Base-by-base conservation (phyloP, 2,888 invertebrate genomes). In the Venustoraphidia nigricollis region DNA sequence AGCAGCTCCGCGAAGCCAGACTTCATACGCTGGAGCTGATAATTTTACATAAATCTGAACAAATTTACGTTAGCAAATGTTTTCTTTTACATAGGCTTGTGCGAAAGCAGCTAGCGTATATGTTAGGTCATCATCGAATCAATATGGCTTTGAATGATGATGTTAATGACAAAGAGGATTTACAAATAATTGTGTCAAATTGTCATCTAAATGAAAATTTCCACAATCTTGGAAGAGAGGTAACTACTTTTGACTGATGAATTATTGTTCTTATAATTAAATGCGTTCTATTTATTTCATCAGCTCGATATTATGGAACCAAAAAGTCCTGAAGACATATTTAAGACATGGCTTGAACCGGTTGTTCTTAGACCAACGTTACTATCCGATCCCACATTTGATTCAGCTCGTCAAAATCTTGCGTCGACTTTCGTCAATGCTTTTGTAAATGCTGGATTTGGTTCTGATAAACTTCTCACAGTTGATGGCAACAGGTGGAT, bases 401-500 rank as follows among this genome's bases (percentile, higher is more conserved):
- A 98, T 68, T 96, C 96, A 0, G 95, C 96, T 0, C 75, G 94
- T 40, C 94, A 96, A 66, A 98, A 98, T 67, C 72, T 98, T 17
- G 96, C 98, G 0, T 87, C 96, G 0, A 94, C 95, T 14, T 95
- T 98, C 63, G 98, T 98, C 0, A 99, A 98, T 66, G 98, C 96
- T 1, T 95, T 98, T 62, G 96, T 99, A 0, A 98, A 98, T 62
- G 93, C 94, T 10, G 98, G 91, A 1, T 98, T 98, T 66, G 95
- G 97, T 2, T 81, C 86, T 13, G 98, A 98, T 63, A 98, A 97
- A 65, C 76, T 98, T 4, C 73, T 93, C 36, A 86, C 87, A 45
- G 94, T 95, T 58, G 80, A 81, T 61, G 81, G 81, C 35, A 81
- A 79, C 56, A 80, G 79, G 55, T 93, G 91, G 91, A 77, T 98